Evolutionary conservation across 2,113 vertebrate species (phyloP).

Genomic region (Ailurus styani): DNA sequence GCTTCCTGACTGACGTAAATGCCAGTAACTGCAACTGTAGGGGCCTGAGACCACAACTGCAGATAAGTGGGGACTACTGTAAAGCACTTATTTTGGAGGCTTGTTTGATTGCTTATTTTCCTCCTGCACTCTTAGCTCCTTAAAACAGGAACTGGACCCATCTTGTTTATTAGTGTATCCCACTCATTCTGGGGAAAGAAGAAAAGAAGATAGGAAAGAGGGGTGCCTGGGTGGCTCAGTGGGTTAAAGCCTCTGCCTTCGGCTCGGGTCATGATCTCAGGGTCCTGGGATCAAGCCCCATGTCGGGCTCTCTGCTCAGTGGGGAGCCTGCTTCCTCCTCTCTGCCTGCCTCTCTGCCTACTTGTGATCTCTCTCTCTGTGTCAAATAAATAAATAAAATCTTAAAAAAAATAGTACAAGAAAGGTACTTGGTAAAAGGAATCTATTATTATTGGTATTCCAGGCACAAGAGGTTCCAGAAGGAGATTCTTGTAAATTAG

Average conservation of each 20-base stretch:
- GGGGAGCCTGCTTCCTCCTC: no score
- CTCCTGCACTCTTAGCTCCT: neutral
- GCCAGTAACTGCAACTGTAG: neutral
- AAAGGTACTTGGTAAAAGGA: neutral
- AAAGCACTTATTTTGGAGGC: neutral
- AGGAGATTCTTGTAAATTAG: neutral
- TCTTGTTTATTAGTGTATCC: neutral
- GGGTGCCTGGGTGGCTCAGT: no score
- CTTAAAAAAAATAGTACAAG: neutral
- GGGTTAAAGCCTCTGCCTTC: no score
- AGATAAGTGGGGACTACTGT: neutral
- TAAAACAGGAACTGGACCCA: neutral
- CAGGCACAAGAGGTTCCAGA: neutral
- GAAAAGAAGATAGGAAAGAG: neutral
- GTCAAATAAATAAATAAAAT: no score
- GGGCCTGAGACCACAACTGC: neutral
- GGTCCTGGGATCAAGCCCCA: no score
- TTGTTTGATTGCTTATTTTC: neutral
- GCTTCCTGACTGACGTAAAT: neutral
- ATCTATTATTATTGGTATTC: neutral
- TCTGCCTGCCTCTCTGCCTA: no score
- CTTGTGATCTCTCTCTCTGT: no score
- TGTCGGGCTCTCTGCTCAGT: no score
- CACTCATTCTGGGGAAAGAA: neutral
- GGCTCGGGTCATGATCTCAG: no score